phyloP scores from a whole-genome alignment of 2,797 vertebrate genomes.

The Glyptemys insculpta region DNA sequence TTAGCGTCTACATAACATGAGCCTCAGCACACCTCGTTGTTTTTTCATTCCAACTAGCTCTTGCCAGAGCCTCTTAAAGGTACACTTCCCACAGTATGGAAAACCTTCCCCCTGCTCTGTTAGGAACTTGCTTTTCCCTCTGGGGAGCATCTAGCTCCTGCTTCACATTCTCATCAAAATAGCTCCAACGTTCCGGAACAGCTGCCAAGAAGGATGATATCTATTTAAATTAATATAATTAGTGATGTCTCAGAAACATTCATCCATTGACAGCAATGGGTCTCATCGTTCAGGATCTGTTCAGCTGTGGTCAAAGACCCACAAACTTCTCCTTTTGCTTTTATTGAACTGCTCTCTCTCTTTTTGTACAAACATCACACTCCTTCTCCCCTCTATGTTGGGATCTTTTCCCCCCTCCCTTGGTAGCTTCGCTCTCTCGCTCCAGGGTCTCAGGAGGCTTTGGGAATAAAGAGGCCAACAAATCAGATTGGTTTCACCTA shows the following conservation, averaged over 20 bases:
- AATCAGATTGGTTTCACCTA: conserved; percentile 52
- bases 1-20: no score
- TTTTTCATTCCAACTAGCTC: no score
- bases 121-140: no score
- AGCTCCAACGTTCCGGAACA: neutral
- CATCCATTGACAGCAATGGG: neutral
- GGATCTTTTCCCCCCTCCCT: neutral
- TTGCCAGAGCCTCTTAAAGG: no score
- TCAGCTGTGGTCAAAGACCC: neutral
- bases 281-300: neutral
- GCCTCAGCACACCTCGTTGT: no score
- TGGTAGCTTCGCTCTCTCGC: conserved; percentile 13
- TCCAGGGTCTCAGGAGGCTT: conserved; percentile 51
- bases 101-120: no score
- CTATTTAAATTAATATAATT: neutral
- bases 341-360: neutral
- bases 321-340: neutral
- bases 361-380: neutral
- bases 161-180: neutral
- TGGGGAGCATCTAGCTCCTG: neutral
- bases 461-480: conserved; percentile 60
- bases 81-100: no score
- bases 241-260: neutral
- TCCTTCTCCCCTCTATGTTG: neutral
- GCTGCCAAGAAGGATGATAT: fast-evolving